Evolutionary conservation across 2,888 invertebrate species (phyloP), one percentile per base, ranked within the genome.

Genomic region (Hesperia comma): DNA sequence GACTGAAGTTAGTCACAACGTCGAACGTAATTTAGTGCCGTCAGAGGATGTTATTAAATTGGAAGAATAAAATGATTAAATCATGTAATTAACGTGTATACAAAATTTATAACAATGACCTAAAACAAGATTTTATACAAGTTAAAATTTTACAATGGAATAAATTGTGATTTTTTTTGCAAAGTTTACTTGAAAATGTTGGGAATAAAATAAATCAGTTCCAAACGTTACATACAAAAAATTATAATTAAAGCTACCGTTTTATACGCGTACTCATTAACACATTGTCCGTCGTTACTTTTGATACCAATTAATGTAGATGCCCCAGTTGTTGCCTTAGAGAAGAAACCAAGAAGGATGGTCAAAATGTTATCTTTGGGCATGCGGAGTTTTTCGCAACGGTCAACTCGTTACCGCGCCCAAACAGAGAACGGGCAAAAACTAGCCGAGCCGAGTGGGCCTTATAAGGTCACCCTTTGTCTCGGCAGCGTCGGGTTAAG

Each of bases 391-490:
- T 63, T 63, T 58, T 54, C 64, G 53, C 46, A 41, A 64, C 58
- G 60, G 51, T 41, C 32, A 41, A 7, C 46, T 63, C 37, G 64
- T 64, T 68, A 62, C 63, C 56, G n/a, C 58, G 69, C 37, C 61
- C 67, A 61, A 67, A 61, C 26, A 49, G 49, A 62, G 54, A 51
- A 19, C 37, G 40, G 53, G 51, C 62, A 69, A 69, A 71, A 69
- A 72, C 69, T 55, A 74, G 67, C 69, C 75, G 74, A 74, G 75
- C 73, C 74, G 74, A 69, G 74, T 74, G 41, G 77, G 75, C 86
- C 86, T 78, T 86, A 84, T 83, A 86, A 81, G 86, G 85, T 78
- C 77, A 75, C 67, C 83, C 83, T 83, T 88, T 88, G 88, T 88
- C 87, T 87, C 85, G 87, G 77, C 78, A 51, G 40, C 51, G 37